Conservation (phyloP, 2,888 invertebrate genomes). For the Trissolcus japonicus region DNA sequence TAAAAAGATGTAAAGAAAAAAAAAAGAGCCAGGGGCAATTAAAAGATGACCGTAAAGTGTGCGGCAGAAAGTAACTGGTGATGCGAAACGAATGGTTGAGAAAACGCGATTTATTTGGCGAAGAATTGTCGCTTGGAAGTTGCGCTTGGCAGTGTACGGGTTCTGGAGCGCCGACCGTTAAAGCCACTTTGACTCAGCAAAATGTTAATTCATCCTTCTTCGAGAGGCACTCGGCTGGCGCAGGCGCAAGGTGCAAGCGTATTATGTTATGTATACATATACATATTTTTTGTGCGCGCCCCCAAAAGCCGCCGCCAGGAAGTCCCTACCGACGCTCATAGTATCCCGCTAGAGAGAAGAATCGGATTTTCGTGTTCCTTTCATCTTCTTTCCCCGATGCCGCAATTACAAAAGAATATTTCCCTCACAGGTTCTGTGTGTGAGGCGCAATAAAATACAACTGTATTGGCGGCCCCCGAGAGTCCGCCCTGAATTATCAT, state of each 20-base stretch:
- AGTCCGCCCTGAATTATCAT: slow-evolving; percentile 31
- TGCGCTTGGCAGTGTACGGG: slow-evolving; percentile 26
- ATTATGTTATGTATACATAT: slow-evolving; percentile 42
- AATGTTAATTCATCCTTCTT: slow-evolving; percentile 60
- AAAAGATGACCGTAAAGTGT: slow-evolving; percentile 20
- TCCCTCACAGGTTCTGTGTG: slow-evolving; percentile 20
- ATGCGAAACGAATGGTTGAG: slow-evolving; percentile 23
- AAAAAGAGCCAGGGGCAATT: slow-evolving; percentile 1
- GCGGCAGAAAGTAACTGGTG: slow-evolving; percentile 8
- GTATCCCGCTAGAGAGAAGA: slow-evolving; percentile 35
- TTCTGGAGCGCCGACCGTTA: slow-evolving; percentile 44
- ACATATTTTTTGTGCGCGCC: slow-evolving; percentile 43
- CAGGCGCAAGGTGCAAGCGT: slow-evolving; percentile 54
- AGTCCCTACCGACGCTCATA: slow-evolving; percentile 41
- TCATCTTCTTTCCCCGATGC: slow-evolving; percentile 43
- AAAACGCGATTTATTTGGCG: slow-evolving; percentile 42
- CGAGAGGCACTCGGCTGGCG: slow-evolving; percentile 49
- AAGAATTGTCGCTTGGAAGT: slow-evolving; percentile 41
- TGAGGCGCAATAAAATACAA: slow-evolving; percentile 30
- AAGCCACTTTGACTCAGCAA: slow-evolving; percentile 60
- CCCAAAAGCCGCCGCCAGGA: slow-evolving; percentile 54
- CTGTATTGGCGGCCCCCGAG: slow-evolving; percentile 19
- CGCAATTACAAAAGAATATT: slow-evolving; percentile 53
- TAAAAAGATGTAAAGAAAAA: not conserved
- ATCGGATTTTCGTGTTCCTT: slow-evolving; percentile 54